Base-by-base conservation (phyloP, 2,113 vertebrate species). In the Egretta garzetta region DNA sequence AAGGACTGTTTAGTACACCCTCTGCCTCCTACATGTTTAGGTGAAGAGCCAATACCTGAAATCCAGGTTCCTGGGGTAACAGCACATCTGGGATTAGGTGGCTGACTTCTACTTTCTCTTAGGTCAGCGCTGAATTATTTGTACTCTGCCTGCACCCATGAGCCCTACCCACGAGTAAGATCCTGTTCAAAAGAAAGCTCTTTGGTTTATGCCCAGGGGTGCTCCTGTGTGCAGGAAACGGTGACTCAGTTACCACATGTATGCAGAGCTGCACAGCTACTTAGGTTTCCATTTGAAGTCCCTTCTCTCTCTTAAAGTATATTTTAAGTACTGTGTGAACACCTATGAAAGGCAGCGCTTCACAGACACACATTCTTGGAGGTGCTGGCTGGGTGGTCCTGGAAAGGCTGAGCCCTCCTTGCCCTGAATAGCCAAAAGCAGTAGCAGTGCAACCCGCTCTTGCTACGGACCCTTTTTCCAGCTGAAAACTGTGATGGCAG, bases 291-390 rank as follows among this genome's bases (percentile, higher is more conserved):
- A 22, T 16, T 16, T 45, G 82, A 50, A 68, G 24, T 12, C 14
- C n/a, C 12, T 59, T 35, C 35, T 49, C 35, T 27, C n/a, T 18
- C 37, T 39, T 49, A 26, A 35, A 3, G 5, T 21, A 8, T 16
- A 18, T 8, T 63, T 37, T 39, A 43, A 67, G n/a, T 5, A 20
- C 33, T n/a, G 62, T 17, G 32, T 33, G 27, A 30, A 55, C 27
- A 59, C 8, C 15, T 15, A 2, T 3, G 22, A 13, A 37, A 49
- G 35, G 45, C 74, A 50, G 64, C 1, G 1, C 18, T 59, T 32
- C 49, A 17, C 14, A 7, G 10, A 6, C 12, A 3, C 1, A 6
- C 2, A 1, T 35, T n/a, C 43, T 21, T 3, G 9, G 68, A 43
- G 17, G 41, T 17, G 76, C 33, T 21, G 66, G 21, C 28, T 39